Base-by-base conservation (phyloP, 2,888 invertebrate genomes). In the Amphipyra tragopoginis region DNA sequence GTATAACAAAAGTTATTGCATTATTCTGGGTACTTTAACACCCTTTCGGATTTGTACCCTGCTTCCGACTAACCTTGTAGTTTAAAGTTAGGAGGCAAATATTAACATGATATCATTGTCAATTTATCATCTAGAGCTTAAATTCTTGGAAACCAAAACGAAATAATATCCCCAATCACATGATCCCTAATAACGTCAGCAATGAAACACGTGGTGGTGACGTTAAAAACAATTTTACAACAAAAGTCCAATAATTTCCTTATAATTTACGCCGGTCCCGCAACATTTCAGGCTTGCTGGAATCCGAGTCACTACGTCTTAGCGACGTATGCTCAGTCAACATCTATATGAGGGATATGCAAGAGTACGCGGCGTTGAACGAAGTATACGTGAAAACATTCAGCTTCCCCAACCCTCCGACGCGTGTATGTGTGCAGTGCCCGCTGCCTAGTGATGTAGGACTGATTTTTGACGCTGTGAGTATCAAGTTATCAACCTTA, bases 291-390 rank as follows among this genome's bases (percentile, higher is more conserved):
- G 96, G 87, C 76, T 84, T 95, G 63, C 87, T 96, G 45, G 86
- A 90, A 8, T 90, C 93, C 1, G 89, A 95, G 75, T 90, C 92
- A 38, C 90, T 96, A 78, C 90, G 91, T 29, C 86, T 97, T 59
- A 88, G 92, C 56, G 97, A 98, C 84, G 94, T 98, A 52, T 97
- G 98, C 81, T 97, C 97, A 40, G 96, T 99, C 51, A 97, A 97
- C 72, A 95, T 99, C 81, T 98, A 97, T 87, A 96, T 99, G 82
- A 95, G 97, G 45, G 97, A 97, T 80, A 98, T 99, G 97, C 94
- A 95, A 0, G 96, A 97, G 75, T 99, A 98, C 89, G 94, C 96
- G 0, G 95, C 95, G 8, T 92, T 98, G 70, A 99, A 99, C 88
- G 95, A 96, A 68, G 96, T 97, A 14, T 99, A 99, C 86, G 95